Base-by-base conservation (phyloP, 1,140 invertebrate genomes). In the Bursaphelenchus mucronatus region DNA sequence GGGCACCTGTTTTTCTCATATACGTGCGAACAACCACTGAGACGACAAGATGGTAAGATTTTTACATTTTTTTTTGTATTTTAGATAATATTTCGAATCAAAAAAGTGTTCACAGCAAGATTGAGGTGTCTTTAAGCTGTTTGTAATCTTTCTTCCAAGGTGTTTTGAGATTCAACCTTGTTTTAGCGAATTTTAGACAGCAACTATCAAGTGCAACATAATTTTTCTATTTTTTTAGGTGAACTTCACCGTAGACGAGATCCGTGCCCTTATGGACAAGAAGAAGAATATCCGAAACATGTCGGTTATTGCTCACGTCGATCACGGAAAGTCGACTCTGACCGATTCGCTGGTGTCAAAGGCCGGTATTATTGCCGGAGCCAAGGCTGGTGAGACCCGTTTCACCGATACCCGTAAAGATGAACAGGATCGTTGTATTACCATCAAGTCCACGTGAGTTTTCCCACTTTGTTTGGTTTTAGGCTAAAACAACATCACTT, bases 281-380 rank as follows among this genome's bases (percentile, higher is more conserved):
- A 97, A 97, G 87, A 87, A 87, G 85, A 98, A 99, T 82, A 98
- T 99, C 85, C 89, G 96, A 83, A 99, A 99, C 86, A 99, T 99
- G 95, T 98, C 95, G 82, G 96, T 99, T 84, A 99, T 99, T 85
- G 96, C 96, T 77, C 96, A 99, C 85, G 96, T 99, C 67, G 96
- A 99, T 87, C 96, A 99, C 84, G 96, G 96, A 82, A 99, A 99
- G 85, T 98, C 95, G 73, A 99, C 96, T 55, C 83, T 99, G 82
- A 99, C 96, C 51, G 96, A 99, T 85, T 98, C 96, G 57, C 87
- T 99, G 76, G 94, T 99, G 52, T 95, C 94, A 61, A 99, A 98
- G 85, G 96, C 95, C 81, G 96, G 96, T 87, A 99, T 99, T 82
- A 99, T 99, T 85, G 94, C 96, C 75, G 89, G 89, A 75, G 89